phyloP scores from a whole-genome alignment of 2,888 invertebrate genomes.

The Lottia scabra region DNA sequence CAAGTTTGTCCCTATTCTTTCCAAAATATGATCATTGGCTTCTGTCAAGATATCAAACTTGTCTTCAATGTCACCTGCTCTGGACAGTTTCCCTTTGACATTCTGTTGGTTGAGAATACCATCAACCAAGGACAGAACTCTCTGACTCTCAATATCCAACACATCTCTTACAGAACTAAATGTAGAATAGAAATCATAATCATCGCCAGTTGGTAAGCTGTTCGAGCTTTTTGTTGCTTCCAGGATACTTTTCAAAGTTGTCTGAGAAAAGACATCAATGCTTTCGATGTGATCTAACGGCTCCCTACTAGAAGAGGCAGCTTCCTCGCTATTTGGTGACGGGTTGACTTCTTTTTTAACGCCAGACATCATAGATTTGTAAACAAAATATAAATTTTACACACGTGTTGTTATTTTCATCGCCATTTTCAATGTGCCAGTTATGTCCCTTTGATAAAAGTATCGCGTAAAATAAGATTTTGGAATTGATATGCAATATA shows the following conservation, averaged over 20 bases:
- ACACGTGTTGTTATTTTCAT: too few species aligned
- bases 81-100: slow-evolving; percentile 55
- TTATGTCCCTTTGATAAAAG: too few species aligned
- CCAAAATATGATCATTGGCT: slow-evolving; percentile 85
- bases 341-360: too few species aligned
- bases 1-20: slow-evolving; percentile 75
- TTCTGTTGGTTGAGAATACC: slow-evolving; percentile 57
- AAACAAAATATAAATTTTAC: too few species aligned
- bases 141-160: slow-evolving; percentile 76
- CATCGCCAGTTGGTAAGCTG: slow-evolving; percentile 78
- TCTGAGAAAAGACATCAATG: slow-evolving; percentile 70
- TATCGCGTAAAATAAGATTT: too few species aligned
- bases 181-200: slow-evolving; percentile 82
- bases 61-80: slow-evolving; percentile 60
- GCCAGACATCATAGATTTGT: too few species aligned
- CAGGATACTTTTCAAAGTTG: slow-evolving; percentile 77
- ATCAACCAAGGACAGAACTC: slow-evolving; percentile 72
- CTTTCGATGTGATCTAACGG: neutral
- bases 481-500: too few species aligned
- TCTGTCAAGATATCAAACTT: slow-evolving; percentile 83
- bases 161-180: slow-evolving; percentile 80
- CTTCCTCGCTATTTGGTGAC: too few species aligned
- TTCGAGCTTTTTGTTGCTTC: slow-evolving; percentile 80
- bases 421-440: too few species aligned
- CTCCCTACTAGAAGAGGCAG: too few species aligned